Percentiles rank a stretch among this genome's conserved stretches.
Evolutionary conservation across 2,113 vertebrate species (phyloP).

Genomic region (Promerops cafer): DNA sequence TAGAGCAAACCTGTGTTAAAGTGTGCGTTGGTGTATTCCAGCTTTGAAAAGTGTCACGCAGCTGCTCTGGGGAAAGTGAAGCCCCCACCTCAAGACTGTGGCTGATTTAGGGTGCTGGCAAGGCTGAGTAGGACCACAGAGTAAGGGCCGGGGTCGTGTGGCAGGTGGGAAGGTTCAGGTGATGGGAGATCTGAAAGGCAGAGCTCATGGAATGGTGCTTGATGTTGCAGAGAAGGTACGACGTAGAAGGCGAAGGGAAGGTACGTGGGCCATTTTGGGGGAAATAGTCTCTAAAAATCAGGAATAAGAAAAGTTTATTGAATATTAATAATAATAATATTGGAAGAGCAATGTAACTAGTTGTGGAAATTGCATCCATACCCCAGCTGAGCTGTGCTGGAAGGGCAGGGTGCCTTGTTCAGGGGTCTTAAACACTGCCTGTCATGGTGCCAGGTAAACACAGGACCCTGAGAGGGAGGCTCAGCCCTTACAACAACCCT

Average conservation of each 20-base stretch:
- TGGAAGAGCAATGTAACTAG: not conserved
- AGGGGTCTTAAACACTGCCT: not conserved
- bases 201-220: not conserved
- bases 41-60: not conserved
- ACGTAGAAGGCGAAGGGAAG: not conserved
- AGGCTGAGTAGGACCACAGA: fast-evolving
- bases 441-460: not conserved
- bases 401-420: not conserved
- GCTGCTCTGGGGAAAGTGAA: not conserved
- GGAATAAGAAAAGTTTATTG: not conserved
- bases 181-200: not conserved
- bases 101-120: not conserved
- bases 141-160: fast-evolving
- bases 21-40: not conserved
- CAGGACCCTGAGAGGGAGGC: not conserved
- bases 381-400: not conserved
- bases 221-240: fast-evolving
- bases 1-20: not conserved
- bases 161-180: not conserved
- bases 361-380: not conserved
- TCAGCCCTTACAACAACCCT: not conserved
- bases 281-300: not conserved
- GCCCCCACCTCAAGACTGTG: not conserved
- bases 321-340: not conserved
- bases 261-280: fast-evolving